Base-by-base conservation (phyloP, 2,888 invertebrate species). In the Ommatoiulus sabulosus region DNA sequence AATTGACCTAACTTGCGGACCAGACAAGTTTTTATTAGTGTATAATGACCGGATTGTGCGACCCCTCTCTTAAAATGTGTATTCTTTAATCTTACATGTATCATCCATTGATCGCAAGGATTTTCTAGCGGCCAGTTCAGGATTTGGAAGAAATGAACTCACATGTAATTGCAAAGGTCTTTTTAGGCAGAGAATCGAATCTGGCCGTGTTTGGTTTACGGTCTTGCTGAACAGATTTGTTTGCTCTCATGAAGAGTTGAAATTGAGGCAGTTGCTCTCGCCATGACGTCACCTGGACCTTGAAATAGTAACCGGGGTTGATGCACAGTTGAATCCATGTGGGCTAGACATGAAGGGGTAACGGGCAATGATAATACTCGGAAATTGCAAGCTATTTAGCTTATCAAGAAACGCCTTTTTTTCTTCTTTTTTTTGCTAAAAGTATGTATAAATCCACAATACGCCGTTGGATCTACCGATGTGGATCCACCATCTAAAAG, bases 301-400 rank as follows among this genome's bases (percentile, higher is more conserved):
- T 80, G 80, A 80, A 80, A 80, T 80, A 80, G 80, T 35, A 80
- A 80, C 80, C 80, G 80, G 24, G 80, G 80, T 80, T 80, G 35
- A 80, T 80, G 80, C 35, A 43, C 80, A 80, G 80, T 80, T 80
- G 80, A 80, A 80, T 80, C 80, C 80, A 80, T 43, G 80, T 80
- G 35, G 2, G 80, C 35, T 80, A 80, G 80, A 80, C 80, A 80
- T 80, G 35, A 80, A 80, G 80, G 80, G 80, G 80, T 80, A 35
- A 80, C 80, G 35, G 80, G 35, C 35, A 24, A n/a, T 72, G 72
- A 1, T 24, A 24, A n/a, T 72, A 72, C 72, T 80, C 35, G 35
- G 80, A 80, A 80, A 80, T 35, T 24, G 35, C 35, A 12, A 80
- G 12, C 35, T 35, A 24, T 12, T 12, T 35, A 10, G 24, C 10